phyloP scores from a whole-genome alignment of 92 coral and sea anemone species.

The Metridium senile region DNA sequence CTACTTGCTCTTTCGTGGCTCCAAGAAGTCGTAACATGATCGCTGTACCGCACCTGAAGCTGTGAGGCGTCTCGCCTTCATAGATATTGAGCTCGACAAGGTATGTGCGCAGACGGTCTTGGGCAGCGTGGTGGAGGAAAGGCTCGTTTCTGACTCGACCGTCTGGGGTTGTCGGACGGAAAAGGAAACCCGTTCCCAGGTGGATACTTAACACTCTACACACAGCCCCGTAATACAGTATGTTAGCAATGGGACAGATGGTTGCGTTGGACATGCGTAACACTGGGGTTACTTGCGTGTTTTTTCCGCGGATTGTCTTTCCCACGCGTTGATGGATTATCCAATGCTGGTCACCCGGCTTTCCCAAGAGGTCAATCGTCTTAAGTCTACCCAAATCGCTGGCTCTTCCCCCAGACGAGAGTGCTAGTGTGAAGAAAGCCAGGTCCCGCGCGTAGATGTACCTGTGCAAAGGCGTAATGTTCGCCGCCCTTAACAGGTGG shows the following conservation, averaged over 20 bases:
- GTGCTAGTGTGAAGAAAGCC: not conserved
- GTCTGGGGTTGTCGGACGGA: conserved; percentile 36
- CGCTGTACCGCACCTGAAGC: conserved; percentile 55
- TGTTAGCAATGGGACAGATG: conserved; percentile 56
- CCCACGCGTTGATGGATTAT: conserved; percentile 55
- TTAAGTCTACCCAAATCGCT: conserved; percentile 58
- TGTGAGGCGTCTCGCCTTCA: conserved; percentile 44
- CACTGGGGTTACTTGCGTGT: conserved; percentile 41
- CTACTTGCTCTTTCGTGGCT: conserved; percentile 49
- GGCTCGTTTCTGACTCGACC: conserved; percentile 29
- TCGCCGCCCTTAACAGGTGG: not conserved
- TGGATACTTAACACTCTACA: conserved; percentile 31
- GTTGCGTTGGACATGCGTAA: conserved; percentile 38
- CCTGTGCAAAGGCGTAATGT: not conserved
- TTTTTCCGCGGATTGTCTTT: conserved; percentile 46
- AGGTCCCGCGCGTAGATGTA: not conserved
- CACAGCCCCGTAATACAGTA: conserved; percentile 29
- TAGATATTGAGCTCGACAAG: conserved; percentile 29
- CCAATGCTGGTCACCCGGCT: conserved; percentile 32
- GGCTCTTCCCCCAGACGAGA: conserved; percentile 10
- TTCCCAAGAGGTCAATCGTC: conserved; percentile 32
- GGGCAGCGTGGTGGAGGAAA: conserved; percentile 41
- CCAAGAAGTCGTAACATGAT: conserved; percentile 54
- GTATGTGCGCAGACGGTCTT: conserved; percentile 37
- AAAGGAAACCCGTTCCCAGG: conserved; percentile 43